phyloP scores from a whole-genome alignment of 2,797 vertebrate genomes.

The Gephyroberyx darwinii region DNA sequence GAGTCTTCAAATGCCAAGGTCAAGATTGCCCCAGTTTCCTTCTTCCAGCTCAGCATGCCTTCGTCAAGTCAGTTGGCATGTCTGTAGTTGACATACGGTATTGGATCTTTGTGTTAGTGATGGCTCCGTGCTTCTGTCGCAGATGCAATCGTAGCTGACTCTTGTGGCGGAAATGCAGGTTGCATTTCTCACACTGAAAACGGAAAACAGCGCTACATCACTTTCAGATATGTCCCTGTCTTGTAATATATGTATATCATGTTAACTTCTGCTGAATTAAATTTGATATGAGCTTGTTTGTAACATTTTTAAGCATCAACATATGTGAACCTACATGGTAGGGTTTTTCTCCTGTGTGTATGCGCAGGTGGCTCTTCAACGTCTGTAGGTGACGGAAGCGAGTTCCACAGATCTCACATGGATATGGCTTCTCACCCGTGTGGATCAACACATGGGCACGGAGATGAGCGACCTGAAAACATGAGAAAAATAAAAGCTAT shows the following conservation, averaged over 20 bases:
- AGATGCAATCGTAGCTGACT: slow-evolving; percentile 97
- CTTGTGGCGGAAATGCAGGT: slow-evolving; percentile 99
- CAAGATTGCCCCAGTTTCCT: slow-evolving; percentile 62
- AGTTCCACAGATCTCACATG: slow-evolving; percentile 97
- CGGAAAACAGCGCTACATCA: background rate
- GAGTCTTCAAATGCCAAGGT: slow-evolving; percentile 79
- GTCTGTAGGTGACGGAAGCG: slow-evolving; percentile 98
- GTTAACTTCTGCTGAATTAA: no score
- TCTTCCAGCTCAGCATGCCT: slow-evolving; percentile 86
- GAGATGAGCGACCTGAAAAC: slow-evolving; percentile 92
- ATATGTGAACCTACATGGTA: slow-evolving; percentile 89
- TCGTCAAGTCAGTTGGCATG: slow-evolving; percentile 89
- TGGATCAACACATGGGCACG: slow-evolving; percentile 98
- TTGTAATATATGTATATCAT: background rate
- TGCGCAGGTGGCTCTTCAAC: slow-evolving; percentile 97
- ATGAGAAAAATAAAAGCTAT: background rate
- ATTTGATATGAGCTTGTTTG: background rate
- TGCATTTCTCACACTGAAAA: slow-evolving; percentile 98
- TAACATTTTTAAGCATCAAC: background rate
- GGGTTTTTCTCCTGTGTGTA: slow-evolving; percentile 98
- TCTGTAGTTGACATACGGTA: slow-evolving; percentile 90
- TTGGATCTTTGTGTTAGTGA: slow-evolving; percentile 99
- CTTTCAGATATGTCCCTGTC: background rate
- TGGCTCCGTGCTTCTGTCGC: slow-evolving; percentile 98
- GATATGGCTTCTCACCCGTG: slow-evolving; percentile 98